These are phyloP conservation scores for Drosophila equinoxialis DNA, from an alignment of 1,140 invertebrate genomes.

Conservation along the genomic window DNA sequence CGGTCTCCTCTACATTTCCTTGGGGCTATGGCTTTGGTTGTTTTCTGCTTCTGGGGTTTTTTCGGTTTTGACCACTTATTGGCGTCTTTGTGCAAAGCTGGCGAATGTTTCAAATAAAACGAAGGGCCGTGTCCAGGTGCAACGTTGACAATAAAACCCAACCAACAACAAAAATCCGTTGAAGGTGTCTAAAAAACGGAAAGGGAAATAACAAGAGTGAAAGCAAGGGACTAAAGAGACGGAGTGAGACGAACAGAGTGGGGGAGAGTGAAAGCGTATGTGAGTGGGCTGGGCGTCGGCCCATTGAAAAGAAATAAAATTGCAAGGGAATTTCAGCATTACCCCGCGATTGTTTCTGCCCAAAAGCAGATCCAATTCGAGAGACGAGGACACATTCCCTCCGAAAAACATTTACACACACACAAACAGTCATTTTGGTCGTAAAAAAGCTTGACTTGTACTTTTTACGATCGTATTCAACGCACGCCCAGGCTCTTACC, in stretches of 20 bases:
- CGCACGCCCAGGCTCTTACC: slow-evolving; percentile 27
- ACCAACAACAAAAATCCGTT: slow-evolving; percentile 3
- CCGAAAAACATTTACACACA: background rate
- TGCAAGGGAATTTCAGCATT: slow-evolving; percentile 3
- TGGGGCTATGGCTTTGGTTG: background rate
- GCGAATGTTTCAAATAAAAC: slow-evolving; percentile 21
- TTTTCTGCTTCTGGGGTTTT: background rate
- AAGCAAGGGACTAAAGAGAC: background rate
- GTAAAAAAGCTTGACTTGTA: slow-evolving; percentile 33
- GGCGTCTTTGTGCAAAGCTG: slow-evolving; percentile 26
- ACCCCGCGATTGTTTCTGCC: slow-evolving; percentile 13
- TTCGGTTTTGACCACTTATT: slow-evolving; percentile 23
- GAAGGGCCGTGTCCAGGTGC: slow-evolving; percentile 23
- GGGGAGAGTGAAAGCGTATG: background rate
- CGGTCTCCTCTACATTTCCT: background rate
- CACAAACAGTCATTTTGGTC: slow-evolving; percentile 8
- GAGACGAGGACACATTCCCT: background rate
- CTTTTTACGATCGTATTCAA: slow-evolving; percentile 31
- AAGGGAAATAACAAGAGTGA: slow-evolving; percentile 13
- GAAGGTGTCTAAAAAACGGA: slow-evolving; percentile 13
- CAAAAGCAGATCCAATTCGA: background rate
- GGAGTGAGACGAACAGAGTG: background rate
- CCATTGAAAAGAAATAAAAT: slow-evolving; percentile 37
- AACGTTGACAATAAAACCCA: slow-evolving; percentile 17
- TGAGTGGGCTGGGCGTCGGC: slow-evolving; percentile 3